A percentile compares a stretch with the other conserved stretches of the same genome.
phyloP scores from a whole-genome alignment of 2,888 invertebrate genomes.

The Aplocera efformata region DNA sequence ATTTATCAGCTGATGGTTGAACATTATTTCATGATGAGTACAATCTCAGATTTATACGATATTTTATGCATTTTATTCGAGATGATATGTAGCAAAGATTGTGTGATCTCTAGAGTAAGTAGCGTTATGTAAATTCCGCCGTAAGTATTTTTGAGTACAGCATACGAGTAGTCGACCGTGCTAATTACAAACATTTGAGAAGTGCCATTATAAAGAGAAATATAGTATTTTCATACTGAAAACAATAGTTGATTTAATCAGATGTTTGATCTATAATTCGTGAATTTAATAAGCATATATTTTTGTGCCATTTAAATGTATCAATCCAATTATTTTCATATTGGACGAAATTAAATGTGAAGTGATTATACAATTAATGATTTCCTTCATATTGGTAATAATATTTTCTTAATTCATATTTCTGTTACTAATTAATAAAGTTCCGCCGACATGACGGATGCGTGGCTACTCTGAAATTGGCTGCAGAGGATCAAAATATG shows the following conservation, averaged over 20 bases:
- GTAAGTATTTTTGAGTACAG: slow-evolving; percentile 29
- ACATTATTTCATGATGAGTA: slow-evolving; percentile 19
- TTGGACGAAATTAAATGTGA: background rate
- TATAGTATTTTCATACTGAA: slow-evolving; percentile 70
- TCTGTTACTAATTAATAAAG: no score
- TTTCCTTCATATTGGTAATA: background rate
- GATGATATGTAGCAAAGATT: slow-evolving; percentile 22
- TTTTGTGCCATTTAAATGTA: slow-evolving; percentile 36
- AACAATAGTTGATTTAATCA: slow-evolving; percentile 43
- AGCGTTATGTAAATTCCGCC: slow-evolving; percentile 19
- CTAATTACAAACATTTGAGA: slow-evolving; percentile 52
- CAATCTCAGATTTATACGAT: slow-evolving; percentile 19
- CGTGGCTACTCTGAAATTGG: no score
- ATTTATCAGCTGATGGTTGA: slow-evolving; percentile 28
- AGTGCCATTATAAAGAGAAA: slow-evolving; percentile 69
- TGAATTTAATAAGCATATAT: slow-evolving; percentile 34
- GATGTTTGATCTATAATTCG: slow-evolving; percentile 6
- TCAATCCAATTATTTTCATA: slow-evolving; percentile 2
- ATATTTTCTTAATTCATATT: no score
- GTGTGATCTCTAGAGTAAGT: slow-evolving; percentile 21
- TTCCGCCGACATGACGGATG: no score
- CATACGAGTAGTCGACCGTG: slow-evolving; percentile 21
- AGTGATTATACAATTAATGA: background rate
- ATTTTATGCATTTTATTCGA: slow-evolving; percentile 21
- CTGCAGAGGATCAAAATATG: no score